Conservation (phyloP, 2,888 invertebrate genomes). For the Xiphydria camelus region DNA sequence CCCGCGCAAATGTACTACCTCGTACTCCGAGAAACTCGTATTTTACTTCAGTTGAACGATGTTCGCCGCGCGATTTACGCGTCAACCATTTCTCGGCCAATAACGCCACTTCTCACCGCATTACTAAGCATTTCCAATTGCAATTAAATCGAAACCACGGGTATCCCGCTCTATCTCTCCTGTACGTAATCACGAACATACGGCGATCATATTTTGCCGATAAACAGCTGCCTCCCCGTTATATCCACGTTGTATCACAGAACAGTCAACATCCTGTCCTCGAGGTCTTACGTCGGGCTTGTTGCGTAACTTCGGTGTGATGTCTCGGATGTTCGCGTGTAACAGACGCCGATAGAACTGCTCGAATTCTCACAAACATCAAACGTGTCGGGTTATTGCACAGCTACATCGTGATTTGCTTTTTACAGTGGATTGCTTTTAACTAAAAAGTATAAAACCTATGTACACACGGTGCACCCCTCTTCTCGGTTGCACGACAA, state of each 20-base stretch:
- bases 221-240: slow-evolving; percentile 34
- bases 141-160: too few species aligned
- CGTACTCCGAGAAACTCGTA: too few species aligned
- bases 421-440: slow-evolving; percentile 37
- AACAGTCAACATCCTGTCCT: slow-evolving; percentile 28
- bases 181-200: too few species aligned
- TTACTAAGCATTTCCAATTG: too few species aligned
- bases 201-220: background rate
- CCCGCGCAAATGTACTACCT: too few species aligned
- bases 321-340: slow-evolving; percentile 34
- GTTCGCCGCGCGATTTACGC: too few species aligned
- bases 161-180: too few species aligned
- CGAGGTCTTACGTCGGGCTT: slow-evolving; percentile 26
- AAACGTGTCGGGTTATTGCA: background rate
- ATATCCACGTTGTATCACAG: slow-evolving; percentile 42
- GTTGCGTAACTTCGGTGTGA: slow-evolving; percentile 36
- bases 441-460: slow-evolving; percentile 51
- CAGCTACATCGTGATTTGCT: slow-evolving; percentile 13
- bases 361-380: slow-evolving; percentile 28
- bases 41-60: too few species aligned
- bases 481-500: slow-evolving; percentile 30
- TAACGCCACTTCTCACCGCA: too few species aligned
- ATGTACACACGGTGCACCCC: slow-evolving; percentile 45
- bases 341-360: slow-evolving; percentile 35
- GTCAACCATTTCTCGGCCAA: too few species aligned